Base-by-base conservation (phyloP, 1,140 invertebrate genomes). In the Atta texana region DNA sequence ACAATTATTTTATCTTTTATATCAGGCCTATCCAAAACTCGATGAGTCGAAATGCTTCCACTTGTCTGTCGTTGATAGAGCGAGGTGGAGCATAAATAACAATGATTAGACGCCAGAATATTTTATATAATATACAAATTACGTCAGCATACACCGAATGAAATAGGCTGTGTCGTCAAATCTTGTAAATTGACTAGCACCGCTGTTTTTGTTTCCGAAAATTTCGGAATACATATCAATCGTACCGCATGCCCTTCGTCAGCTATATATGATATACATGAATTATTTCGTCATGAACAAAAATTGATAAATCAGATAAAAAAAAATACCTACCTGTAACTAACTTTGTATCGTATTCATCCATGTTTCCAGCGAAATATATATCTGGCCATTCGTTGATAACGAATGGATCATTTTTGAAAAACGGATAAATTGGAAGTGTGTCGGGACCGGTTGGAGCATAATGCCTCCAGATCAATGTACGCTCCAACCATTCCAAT, bases 381-480 rank as follows among this genome's bases (percentile, higher is more conserved):
- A 99, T 96, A 94, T 99, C 97, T 1, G 99, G 98, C 93, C 97
- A 98, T 85, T 97, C 96, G 44, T 96, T 96, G 51, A 99, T 96
- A 77, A 99, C 97, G 92, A 99, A 98, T 2, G 98, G 98, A 96
- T 99, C 99, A 69, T 96, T 96, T 68, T 97, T 96, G 89, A 96
- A 96, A 94, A 97, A 99, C 7, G 99, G 98, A 94, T 98, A 98
- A 93, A 97, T 98, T 24, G 97, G 96, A 39, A 99, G 95, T 7
- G 98, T 99, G 93, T 99, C 98, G 8, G 99, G 99, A 68, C 98
- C 97, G 10, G 98, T 99, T 2, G 99, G 99, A n/a, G 98, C 97
- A 14, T 99, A 92, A 94, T 99, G 98, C 55, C 97, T 96, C 98
- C 98, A 99, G 68, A 95, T 93, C n/a, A 98, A 94, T n/a, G 97